These are phyloP conservation scores for Lypha dubia DNA, from an alignment of 2,888 invertebrate genomes.

Conservation along the genomic window DNA sequence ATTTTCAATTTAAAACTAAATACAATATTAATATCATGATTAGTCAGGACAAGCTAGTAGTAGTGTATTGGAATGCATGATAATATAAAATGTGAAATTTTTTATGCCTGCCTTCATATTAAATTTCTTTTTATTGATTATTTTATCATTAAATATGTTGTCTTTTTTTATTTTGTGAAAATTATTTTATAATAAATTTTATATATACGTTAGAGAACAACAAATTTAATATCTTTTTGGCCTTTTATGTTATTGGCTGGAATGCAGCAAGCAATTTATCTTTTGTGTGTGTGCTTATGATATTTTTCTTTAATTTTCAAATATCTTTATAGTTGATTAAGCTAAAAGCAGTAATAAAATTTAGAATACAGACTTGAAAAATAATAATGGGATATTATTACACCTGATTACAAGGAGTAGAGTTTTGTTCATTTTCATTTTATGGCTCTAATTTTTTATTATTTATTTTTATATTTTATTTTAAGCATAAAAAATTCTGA, in stretches of 20 bases:
- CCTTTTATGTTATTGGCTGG: background rate
- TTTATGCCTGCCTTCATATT: no score
- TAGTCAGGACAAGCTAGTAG: no score
- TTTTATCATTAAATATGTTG: slow-evolving; percentile 20
- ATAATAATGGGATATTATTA: slow-evolving; percentile 18
- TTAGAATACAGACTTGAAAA: background rate
- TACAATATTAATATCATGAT: no score
- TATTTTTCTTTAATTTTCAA: background rate
- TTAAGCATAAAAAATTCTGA: slow-evolving; percentile 3
- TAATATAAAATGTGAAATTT: no score
- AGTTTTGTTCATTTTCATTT: background rate
- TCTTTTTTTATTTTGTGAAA: slow-evolving; percentile 6
- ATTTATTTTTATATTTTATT: background rate
- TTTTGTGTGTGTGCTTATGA: no score
- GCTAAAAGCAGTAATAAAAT: slow-evolving; percentile 22
- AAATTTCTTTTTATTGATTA: slow-evolving; percentile 25
- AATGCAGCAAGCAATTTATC: slow-evolving; percentile 4
- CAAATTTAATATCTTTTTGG: slow-evolving; percentile 12
- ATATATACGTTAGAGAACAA: background rate
- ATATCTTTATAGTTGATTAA: slow-evolving; percentile 23
- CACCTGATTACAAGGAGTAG: slow-evolving; percentile 21
- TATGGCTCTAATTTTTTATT: slow-evolving; percentile 16
- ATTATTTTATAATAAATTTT: slow-evolving; percentile 12
- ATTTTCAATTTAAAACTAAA: no score
- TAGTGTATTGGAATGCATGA: no score